Base-by-base conservation (phyloP, 2,888 invertebrate genomes). In the Drosophila siamana region DNA sequence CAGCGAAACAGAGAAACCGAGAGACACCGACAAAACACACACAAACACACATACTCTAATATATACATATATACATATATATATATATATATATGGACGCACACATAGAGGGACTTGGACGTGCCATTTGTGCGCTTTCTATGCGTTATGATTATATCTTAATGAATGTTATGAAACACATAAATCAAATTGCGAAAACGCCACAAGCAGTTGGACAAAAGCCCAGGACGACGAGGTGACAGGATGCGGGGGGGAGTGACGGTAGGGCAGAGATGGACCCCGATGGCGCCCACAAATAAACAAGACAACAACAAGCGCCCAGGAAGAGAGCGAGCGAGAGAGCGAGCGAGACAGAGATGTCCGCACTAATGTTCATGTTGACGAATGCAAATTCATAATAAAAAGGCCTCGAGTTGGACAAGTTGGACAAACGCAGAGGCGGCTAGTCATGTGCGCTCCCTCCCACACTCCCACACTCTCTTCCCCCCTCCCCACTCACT, bases 101-200 rank as follows among this genome's bases (percentile, higher is more conserved):
- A 36, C 16, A 41, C 8, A 41, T 9, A 33, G 44, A 46, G 3
- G 19, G 24, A 46, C 30, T 44, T 22, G 70, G 40, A 69, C 74
- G 69, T 69, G 80, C 50, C 61, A 74, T 79, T 66, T 75, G 69
- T 80, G 78, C 51, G 80, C 75, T 66, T 82, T 85, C 80, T 81
- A 70, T 84, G 81, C 70, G 70, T 77, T 79, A 76, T 82, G 89
- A 88, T 88, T 89, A 76, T 78, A 88, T 89, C 88, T 89, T 88
- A 89, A 88, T 88, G 89, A 88, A 88, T 82, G 80, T 86, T 86
- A 79, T 84, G 82, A 86, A 86, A 79, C 66, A 78, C 80, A 89
- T 88, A 89, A 89, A 88, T 88, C 88, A 89, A 88, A 86, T 89
- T 87, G 84, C 72, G 68, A 70, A 80, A 89, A 69, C 65, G 87